A percentile compares a stretch with the other conserved stretches of the same genome.
Evolutionary conservation across 2,113 vertebrate species (phyloP).

Genomic region (Salminus brasiliensis): DNA sequence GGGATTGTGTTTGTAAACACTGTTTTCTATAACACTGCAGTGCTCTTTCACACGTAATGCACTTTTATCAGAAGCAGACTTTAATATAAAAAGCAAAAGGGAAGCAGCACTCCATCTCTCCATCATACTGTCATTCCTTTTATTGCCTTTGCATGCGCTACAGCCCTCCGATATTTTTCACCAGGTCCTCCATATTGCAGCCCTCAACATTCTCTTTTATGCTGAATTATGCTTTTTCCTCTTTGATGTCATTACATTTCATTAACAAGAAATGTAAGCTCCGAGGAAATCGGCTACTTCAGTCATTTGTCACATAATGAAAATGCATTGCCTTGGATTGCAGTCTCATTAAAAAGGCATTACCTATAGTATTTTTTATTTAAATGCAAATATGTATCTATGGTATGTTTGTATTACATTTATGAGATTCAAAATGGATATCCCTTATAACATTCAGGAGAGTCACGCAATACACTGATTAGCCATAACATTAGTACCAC

Average conservation of each 20-base stretch:
- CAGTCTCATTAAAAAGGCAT: not conserved
- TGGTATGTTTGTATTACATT: not conserved
- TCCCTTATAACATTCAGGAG: not conserved
- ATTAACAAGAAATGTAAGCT: not conserved
- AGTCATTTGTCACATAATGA: slow-evolving; percentile 4
- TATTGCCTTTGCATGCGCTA: slow-evolving; percentile 2
- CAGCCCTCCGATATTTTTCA: not conserved
- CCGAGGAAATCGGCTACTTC: not conserved
- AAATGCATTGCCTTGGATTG: not conserved
- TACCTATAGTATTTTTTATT: not conserved
- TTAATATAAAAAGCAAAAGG: slow-evolving; percentile 1
- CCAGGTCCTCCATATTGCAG: not conserved
- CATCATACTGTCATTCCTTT: slow-evolving; percentile 9
- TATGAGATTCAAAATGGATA: not conserved
- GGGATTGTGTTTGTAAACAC: not conserved
- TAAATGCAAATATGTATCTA: not conserved
- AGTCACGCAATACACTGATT: too few relatives aligned
- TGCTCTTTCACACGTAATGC: not conserved
- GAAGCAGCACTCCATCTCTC: not conserved
- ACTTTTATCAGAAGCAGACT: slow-evolving; percentile 1
- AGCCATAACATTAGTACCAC: not conserved
- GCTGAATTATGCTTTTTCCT: not conserved
- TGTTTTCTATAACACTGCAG: not conserved
- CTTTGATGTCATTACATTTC: not conserved
- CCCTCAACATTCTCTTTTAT: not conserved